phyloP scores from a whole-genome alignment of 1,140 invertebrate species.

The Aphelenchoides fujianensis region DNA sequence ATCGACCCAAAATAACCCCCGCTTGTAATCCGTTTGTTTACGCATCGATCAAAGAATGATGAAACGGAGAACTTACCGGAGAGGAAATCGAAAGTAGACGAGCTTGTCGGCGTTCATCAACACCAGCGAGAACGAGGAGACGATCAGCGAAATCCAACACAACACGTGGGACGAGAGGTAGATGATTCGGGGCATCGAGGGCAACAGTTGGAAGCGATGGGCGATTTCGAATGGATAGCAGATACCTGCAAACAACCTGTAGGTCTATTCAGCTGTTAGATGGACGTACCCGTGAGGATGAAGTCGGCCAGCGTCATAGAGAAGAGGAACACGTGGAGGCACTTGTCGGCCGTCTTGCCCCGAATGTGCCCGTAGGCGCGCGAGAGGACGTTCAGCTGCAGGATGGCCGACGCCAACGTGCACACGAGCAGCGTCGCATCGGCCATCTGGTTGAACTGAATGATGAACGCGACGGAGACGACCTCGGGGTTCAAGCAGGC shows the following conservation, averaged over 20 bases:
- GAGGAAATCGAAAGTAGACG: constrained; percentile 51
- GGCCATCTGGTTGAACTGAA: constrained; percentile 36
- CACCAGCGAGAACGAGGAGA: constrained; percentile 46
- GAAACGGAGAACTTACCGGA: too few relatives aligned
- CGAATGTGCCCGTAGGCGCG: constrained; percentile 39
- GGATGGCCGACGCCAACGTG: constrained; percentile 41
- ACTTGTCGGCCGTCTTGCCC: constrained; percentile 40
- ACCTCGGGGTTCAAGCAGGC: constrained; percentile 24
- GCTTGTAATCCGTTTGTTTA: too few relatives aligned
- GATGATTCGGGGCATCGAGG: not conserved
- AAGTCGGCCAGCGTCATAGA: constrained; percentile 54
- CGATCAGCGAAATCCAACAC: constrained; percentile 49
- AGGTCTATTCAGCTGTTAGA: not conserved
- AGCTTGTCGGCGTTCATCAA: constrained; percentile 52
- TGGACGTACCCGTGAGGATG: constrained; percentile 46
- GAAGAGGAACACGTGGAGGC: constrained; percentile 46
- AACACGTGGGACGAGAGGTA: constrained; percentile 5
- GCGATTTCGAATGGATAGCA: constrained; percentile 52
- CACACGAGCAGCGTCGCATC: constrained; percentile 38
- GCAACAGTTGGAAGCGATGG: constrained; percentile 20
- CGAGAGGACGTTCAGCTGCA: constrained; percentile 44
- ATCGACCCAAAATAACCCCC: too few relatives aligned
- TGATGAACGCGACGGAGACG: constrained; percentile 37
- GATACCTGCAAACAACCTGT: too few relatives aligned
- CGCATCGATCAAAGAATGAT: too few relatives aligned